Percentiles rank a stretch among this genome's conserved stretches.
phyloP scores from a whole-genome alignment of 1,140 invertebrate species.

The Drosophila ananassae region DNA sequence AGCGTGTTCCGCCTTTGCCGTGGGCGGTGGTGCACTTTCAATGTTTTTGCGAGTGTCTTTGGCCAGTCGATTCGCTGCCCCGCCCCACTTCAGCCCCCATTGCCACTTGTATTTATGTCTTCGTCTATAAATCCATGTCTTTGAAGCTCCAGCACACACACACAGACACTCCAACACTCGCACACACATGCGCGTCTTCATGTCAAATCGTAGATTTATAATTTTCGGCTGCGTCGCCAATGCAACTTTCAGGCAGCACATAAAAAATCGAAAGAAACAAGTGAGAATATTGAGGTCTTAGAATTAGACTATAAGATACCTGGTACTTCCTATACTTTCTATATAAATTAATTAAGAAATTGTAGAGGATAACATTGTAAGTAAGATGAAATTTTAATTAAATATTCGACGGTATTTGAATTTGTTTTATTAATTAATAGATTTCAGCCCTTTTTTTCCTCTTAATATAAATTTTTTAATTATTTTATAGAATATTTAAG shows the following conservation, averaged over 20 bases:
- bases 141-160: slow-evolving; percentile 43
- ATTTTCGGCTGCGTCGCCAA: slow-evolving; percentile 71
- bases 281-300: neutral
- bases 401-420: no score
- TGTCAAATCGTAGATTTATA: slow-evolving; percentile 83
- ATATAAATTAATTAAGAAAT: neutral
- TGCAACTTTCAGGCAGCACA: slow-evolving; percentile 58
- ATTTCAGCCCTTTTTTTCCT: no score
- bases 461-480: no score
- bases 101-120: slow-evolving; percentile 80
- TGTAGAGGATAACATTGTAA: no score
- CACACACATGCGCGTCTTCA: slow-evolving; percentile 56
- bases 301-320: slow-evolving; percentile 9
- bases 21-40: slow-evolving; percentile 54
- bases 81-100: slow-evolving; percentile 28
- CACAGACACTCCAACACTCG: neutral
- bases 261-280: slow-evolving; percentile 27
- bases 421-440: no score
- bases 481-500: no score
- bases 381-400: no score
- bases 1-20: slow-evolving; percentile 74
- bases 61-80: slow-evolving; percentile 47
- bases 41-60: slow-evolving; percentile 65
- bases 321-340: neutral
- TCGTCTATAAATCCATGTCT: slow-evolving; percentile 82